These are phyloP conservation scores for Holocentrus rufus DNA, from an alignment of 2,797 vertebrate genomes.

Conservation along the genomic window DNA sequence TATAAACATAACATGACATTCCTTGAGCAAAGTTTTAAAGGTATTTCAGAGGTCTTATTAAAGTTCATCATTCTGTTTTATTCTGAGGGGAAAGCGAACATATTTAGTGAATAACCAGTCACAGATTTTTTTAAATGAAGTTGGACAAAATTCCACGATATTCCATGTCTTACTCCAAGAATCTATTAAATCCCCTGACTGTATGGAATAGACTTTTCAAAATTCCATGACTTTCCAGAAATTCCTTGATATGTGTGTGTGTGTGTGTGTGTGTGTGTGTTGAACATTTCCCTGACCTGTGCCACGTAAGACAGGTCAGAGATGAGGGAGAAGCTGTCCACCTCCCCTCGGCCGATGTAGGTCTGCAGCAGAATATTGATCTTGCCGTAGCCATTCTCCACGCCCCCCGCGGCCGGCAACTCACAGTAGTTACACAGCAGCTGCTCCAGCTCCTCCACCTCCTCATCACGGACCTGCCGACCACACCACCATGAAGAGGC, in stretches of 20 bases:
- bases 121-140: no score
- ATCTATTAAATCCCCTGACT: no score
- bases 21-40: no score
- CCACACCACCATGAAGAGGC: neutral
- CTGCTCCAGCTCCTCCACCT: constrained; percentile 92
- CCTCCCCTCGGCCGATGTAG: constrained; percentile 93
- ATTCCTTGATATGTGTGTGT: neutral
- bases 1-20: no score
- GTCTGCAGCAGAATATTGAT: constrained; percentile 98
- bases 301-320: constrained; percentile 97
- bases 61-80: no score
- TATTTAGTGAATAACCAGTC: no score
- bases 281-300: constrained; percentile 84
- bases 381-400: constrained; percentile 97
- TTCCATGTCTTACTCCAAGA: no score
- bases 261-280: neutral
- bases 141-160: no score
- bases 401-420: constrained; percentile 92
- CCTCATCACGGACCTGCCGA: constrained; percentile 93
- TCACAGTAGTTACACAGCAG: constrained; percentile 89
- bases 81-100: no score
- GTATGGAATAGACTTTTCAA: no score
- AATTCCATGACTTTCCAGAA: no score
- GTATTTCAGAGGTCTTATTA: no score
- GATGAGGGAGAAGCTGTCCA: constrained; percentile 98